A percentile compares a stretch with the other conserved stretches of the same genome.
Evolutionary conservation across 2,888 invertebrate genomes (phyloP).

Genomic region (Odontomyia ornata): DNA sequence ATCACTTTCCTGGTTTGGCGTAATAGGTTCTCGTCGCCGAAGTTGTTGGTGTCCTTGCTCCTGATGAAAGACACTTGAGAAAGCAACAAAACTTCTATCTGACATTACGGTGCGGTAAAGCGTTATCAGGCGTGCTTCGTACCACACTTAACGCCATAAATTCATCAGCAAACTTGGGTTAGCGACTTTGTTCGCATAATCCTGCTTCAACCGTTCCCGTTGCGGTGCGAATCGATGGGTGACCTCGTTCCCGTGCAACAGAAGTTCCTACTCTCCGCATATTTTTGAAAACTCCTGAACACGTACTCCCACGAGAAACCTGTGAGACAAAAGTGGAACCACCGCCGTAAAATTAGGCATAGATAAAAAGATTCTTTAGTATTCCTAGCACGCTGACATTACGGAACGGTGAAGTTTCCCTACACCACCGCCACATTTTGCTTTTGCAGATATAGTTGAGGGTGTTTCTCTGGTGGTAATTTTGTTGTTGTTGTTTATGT

Average conservation of each 20-base stretch:
- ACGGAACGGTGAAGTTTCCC: not conserved
- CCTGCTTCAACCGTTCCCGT: not conserved
- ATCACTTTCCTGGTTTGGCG: not conserved
- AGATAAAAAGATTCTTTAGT: slow-evolving; percentile 34
- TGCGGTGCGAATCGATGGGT: not conserved
- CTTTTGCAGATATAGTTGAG: not conserved
- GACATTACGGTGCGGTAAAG: not conserved
- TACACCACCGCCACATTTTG: not conserved
- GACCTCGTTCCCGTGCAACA: not conserved
- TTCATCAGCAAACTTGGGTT: not conserved
- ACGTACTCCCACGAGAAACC: not conserved
- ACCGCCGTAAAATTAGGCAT: slow-evolving; percentile 38
- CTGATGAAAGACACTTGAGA: not conserved
- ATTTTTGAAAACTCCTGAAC: slow-evolving; percentile 20
- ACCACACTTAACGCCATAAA: slow-evolving; percentile 5
- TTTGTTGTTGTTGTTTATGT: not conserved
- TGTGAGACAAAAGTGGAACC: slow-evolving; percentile 1
- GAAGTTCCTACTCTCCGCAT: not conserved
- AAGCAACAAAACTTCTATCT: not conserved
- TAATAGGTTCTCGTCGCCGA: not conserved
- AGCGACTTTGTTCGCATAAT: slow-evolving; percentile 15
- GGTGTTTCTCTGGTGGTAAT: not conserved
- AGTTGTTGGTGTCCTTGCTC: not conserved
- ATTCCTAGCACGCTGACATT: slow-evolving; percentile 21
- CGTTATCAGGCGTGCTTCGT: slow-evolving; percentile 1